Evolutionary conservation across 2,888 invertebrate genomes (phyloP).

Genomic region (Plagodis pulveraria): DNA sequence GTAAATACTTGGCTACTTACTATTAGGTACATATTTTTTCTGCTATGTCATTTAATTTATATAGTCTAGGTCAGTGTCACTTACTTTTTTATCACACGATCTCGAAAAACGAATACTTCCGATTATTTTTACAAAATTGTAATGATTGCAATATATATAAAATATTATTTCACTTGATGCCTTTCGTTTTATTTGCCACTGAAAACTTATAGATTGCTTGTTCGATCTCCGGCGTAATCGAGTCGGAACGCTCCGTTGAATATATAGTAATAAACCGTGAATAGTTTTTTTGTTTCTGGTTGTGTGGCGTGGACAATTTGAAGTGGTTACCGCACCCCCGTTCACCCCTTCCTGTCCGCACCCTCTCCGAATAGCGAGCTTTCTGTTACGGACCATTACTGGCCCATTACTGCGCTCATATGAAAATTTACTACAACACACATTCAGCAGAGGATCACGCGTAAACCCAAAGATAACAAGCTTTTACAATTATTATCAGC

Average conservation of each 20-base stretch:
- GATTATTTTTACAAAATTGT: too few species aligned
- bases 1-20: too few species aligned
- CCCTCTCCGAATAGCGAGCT: conserved; percentile 61
- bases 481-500: too few species aligned
- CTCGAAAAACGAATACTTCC: too few species aligned
- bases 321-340: conserved; percentile 28
- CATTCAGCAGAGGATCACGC: conserved; percentile 56
- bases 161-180: too few species aligned
- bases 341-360: conserved; percentile 16
- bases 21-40: too few species aligned
- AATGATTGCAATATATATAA: too few species aligned
- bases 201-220: conserved; percentile 50
- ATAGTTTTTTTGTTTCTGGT: conserved; percentile 64
- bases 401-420: conserved; percentile 67
- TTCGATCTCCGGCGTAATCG: conserved; percentile 49
- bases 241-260: conserved; percentile 53
- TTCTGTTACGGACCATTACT: conserved; percentile 74
- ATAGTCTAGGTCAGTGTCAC: too few species aligned
- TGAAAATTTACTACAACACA: conserved; percentile 67
- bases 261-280: conserved; percentile 58
- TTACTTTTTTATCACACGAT: too few species aligned
- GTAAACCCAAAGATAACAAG: conserved; percentile 2
- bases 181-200: conserved; percentile 44
- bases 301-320: conserved; percentile 43
- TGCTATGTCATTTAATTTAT: too few species aligned